Evolutionary conservation across 1,140 invertebrate genomes (phyloP).

Genomic region (Helicoverpa zea): DNA sequence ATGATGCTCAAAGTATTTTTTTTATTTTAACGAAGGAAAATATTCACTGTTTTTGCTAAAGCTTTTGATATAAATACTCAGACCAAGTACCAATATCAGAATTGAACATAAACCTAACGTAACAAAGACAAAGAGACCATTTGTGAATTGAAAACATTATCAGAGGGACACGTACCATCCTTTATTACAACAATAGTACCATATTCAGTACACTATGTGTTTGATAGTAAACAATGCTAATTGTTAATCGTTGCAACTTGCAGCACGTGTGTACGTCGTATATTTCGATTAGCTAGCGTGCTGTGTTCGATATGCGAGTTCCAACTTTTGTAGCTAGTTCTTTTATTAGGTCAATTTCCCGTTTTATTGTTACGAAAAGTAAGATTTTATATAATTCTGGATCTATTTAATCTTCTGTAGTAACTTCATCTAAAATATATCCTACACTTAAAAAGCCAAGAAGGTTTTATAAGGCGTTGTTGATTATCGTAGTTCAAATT

Average conservation of each 20-base stretch:
- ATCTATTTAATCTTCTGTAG: too few relatives aligned
- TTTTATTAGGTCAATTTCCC: background rate
- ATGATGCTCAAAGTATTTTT: too few relatives aligned
- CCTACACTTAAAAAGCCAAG: too few relatives aligned
- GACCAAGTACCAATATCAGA: too few relatives aligned
- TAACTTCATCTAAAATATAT: too few relatives aligned
- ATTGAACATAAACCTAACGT: background rate
- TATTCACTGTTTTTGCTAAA: too few relatives aligned
- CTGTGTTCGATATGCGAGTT: background rate
- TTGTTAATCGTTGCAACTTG: background rate
- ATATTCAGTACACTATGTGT: background rate
- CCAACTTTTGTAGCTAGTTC: background rate
- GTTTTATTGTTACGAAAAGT: too few relatives aligned
- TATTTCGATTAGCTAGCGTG: background rate
- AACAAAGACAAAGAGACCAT: constrained; percentile 2
- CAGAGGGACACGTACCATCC: background rate
- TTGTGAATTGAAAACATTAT: background rate
- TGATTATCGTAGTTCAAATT: too few relatives aligned
- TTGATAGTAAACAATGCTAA: constrained; percentile 10
- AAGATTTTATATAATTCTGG: too few relatives aligned
- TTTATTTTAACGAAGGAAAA: too few relatives aligned
- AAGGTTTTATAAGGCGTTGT: too few relatives aligned
- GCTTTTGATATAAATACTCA: too few relatives aligned
- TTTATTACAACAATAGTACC: constrained; percentile 7
- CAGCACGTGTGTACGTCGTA: constrained; percentile 10